phyloP scores from a whole-genome alignment of 2,888 invertebrate species.

The Chalcis sispes region DNA sequence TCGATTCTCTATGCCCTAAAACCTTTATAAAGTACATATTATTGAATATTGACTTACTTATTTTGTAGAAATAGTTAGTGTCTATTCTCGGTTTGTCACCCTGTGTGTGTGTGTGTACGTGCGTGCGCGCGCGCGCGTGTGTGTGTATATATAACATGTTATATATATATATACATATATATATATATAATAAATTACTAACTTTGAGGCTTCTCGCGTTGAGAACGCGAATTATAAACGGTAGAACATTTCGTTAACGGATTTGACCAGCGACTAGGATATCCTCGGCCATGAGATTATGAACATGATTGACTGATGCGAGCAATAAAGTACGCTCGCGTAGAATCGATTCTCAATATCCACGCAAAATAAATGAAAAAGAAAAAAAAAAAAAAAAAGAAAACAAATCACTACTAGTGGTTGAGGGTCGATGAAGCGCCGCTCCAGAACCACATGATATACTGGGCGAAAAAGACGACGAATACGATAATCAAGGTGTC shows the following conservation, averaged over 20 bases:
- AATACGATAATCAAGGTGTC: slow-evolving; percentile 71
- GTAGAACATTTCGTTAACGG: slow-evolving; percentile 38
- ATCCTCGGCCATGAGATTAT: slow-evolving; percentile 52
- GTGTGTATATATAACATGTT: no score
- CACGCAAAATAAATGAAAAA: not conserved
- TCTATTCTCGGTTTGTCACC: no score
- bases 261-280: slow-evolving; percentile 56
- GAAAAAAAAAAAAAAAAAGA: not conserved
- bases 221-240: slow-evolving; percentile 7
- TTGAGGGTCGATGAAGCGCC: slow-evolving; percentile 60
- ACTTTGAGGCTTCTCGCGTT: slow-evolving; percentile 35
- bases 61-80: no score
- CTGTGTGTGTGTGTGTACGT: no score
- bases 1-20: no score
- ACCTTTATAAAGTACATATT: no score
- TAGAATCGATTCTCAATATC: slow-evolving; percentile 19
- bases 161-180: no score
- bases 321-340: slow-evolving; percentile 18
- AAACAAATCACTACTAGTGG: slow-evolving; percentile 65
- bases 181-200: slow-evolving; percentile 42
- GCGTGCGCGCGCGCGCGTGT: no score
- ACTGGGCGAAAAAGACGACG: slow-evolving; percentile 70
- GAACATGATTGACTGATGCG: slow-evolving; percentile 44
- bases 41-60: no score
- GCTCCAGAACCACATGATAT: slow-evolving; percentile 68